Conservation (phyloP, 2,797 vertebrate genomes). For the Phoeniculus purpureus region DNA sequence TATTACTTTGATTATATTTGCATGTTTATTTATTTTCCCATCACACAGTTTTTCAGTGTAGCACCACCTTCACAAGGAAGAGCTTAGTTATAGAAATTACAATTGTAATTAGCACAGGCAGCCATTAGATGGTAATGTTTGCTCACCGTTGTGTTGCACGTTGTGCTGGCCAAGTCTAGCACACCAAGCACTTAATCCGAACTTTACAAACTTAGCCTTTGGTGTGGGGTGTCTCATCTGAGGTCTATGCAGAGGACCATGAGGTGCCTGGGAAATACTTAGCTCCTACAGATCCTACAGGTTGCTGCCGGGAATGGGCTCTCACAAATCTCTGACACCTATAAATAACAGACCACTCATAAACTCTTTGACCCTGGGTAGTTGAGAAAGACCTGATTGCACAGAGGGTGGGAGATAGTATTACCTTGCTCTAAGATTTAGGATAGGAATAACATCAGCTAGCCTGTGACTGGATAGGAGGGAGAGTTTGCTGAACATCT, state of each 20-base stretch:
- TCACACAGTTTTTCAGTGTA: not conserved
- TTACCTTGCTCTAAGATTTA: not conserved
- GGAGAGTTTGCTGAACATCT: not conserved
- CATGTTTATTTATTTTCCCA: not conserved
- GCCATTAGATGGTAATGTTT: conserved; percentile 72
- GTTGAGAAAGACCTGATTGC: not conserved
- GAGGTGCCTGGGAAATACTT: not conserved
- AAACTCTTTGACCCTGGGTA: not conserved
- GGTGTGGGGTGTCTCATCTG: not conserved
- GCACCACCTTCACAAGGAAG: not conserved
- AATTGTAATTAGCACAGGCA: conserved; percentile 41
- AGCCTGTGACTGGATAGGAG: not conserved
- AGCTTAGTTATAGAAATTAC: not conserved
- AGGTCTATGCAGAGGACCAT: not conserved
- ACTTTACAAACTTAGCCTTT: not conserved
- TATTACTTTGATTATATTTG: not conserved
- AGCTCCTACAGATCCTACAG: not conserved
- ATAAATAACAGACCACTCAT: not conserved
- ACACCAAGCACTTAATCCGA: not conserved
- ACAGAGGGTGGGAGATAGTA: not conserved
- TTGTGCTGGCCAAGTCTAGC: not conserved
- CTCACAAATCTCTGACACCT: not conserved
- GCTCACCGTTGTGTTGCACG: not conserved
- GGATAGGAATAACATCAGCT: not conserved
- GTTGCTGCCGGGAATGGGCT: not conserved